Evolutionary conservation across 2,113 vertebrate genomes (phyloP).

Genomic region (Melospiza melodia): DNA sequence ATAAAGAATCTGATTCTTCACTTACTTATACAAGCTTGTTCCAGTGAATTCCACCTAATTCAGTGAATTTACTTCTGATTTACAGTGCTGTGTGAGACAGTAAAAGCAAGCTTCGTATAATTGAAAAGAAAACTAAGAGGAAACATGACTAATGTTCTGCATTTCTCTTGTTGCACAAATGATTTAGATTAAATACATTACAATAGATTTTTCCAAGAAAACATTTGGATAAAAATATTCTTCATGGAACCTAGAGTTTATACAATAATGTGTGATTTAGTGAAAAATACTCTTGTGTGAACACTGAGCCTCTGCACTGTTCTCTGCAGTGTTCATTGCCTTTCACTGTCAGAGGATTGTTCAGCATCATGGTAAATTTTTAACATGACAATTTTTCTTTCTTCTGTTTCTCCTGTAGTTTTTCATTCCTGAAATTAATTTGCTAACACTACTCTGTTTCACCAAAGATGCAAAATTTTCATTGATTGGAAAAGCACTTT

Average conservation of each 20-base stretch:
- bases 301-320: background rate
- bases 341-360: background rate
- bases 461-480: background rate
- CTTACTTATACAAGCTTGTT: background rate
- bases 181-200: background rate
- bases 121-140: background rate
- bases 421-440: background rate
- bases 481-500: background rate
- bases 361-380: background rate
- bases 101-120: background rate
- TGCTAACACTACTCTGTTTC: background rate
- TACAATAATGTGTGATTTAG: background rate
- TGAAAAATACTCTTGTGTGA: background rate
- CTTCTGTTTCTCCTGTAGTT: background rate
- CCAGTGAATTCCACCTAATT: background rate
- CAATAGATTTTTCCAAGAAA: background rate
- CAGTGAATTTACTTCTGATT: conserved; percentile 3
- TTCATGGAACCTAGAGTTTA: background rate
- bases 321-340: background rate
- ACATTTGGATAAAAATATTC: background rate
- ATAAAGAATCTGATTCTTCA: background rate
- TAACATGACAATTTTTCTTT: background rate
- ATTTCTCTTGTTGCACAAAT: background rate
- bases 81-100: background rate
- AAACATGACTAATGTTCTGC: background rate